Percentiles rank a stretch among this genome's conserved stretches.
These are phyloP conservation scores for Diorhabda elongata DNA, from an alignment of 1,140 invertebrate species.

Conservation along the genomic window DNA sequence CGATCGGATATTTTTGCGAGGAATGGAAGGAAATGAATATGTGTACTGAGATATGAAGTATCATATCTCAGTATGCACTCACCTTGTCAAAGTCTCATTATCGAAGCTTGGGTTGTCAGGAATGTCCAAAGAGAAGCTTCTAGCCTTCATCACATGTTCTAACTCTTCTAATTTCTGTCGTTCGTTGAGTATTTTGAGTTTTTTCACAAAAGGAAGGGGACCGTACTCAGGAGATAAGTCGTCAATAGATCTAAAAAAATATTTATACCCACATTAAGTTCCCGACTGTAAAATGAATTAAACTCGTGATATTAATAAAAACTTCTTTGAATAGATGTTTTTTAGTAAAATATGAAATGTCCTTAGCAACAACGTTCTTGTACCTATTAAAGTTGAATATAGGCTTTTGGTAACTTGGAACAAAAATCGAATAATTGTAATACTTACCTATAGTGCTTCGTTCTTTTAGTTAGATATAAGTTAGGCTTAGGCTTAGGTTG, in stretches of 20 bases:
- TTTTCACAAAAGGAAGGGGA: slow-evolving; percentile 82
- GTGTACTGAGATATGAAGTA: neutral
- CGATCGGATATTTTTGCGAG: too few species aligned
- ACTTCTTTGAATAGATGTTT: neutral
- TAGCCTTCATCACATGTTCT: slow-evolving; percentile 64
- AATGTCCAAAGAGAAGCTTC: slow-evolving; percentile 77
- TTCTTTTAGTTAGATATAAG: slow-evolving; percentile 43
- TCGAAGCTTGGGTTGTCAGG: slow-evolving; percentile 56
- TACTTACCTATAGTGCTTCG: slow-evolving; percentile 61
- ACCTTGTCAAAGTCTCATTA: slow-evolving; percentile 47
- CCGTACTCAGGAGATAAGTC: slow-evolving; percentile 84
- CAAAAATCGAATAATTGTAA: neutral
- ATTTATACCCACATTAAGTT: neutral
- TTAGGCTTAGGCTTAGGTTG: slow-evolving; percentile 30
- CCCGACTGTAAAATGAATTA: neutral
- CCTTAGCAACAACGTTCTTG: too few species aligned
- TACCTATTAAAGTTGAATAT: too few species aligned
- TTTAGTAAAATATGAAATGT: too few species aligned
- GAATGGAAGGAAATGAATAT: neutral
- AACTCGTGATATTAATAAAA: neutral
- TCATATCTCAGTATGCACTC: slow-evolving; percentile 16
- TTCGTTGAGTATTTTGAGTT: slow-evolving; percentile 82
- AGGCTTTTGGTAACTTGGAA: too few species aligned
- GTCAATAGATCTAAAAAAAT: slow-evolving; percentile 60
- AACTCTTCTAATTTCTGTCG: slow-evolving; percentile 78